Evolutionary conservation across 2,113 vertebrate species (phyloP).

Genomic region (Pteronura brasiliensis): DNA sequence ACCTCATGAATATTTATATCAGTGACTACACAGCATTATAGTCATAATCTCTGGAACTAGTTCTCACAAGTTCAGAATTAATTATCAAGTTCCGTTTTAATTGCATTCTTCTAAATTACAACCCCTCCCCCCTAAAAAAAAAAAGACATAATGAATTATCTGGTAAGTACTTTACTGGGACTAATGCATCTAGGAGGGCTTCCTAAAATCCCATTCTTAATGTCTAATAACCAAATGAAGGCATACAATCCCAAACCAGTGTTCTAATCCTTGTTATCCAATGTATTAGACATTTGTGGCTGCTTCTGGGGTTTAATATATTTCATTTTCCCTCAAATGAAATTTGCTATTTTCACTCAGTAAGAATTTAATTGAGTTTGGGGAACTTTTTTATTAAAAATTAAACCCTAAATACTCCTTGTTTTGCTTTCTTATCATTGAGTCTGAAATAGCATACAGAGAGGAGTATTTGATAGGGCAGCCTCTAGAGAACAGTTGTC

Average conservation of each 20-base stretch:
- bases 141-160: conserved; percentile 81
- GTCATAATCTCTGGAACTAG: conserved; percentile 88
- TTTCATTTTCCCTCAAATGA: conserved; percentile 68
- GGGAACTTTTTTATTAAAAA: conserved; percentile 76
- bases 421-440: conserved; percentile 51
- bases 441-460: conserved; percentile 6
- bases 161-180: conserved; percentile 79
- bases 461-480: not conserved
- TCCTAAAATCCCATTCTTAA: conserved; percentile 79
- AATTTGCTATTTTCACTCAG: conserved; percentile 26
- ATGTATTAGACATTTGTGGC: conserved; percentile 74
- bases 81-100: conserved; percentile 89
- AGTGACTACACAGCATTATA: conserved; percentile 85
- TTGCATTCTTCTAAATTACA: conserved; percentile 87
- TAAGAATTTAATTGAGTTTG: conserved; percentile 79
- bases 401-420: conserved; percentile 71
- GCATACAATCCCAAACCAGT: conserved; percentile 68
- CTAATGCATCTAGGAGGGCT: conserved; percentile 68
- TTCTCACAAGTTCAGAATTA: conserved; percentile 88
- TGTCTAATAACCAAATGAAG: conserved; percentile 74
- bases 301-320: conserved; percentile 72
- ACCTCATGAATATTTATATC: conserved; percentile 89
- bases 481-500: not conserved
- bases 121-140: not conserved
- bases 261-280: conserved; percentile 75